A percentile compares a stretch with the other conserved stretches of the same genome.
phyloP scores from a whole-genome alignment of 2,113 vertebrate species.

The Lethenteron camtschaticum region DNA sequence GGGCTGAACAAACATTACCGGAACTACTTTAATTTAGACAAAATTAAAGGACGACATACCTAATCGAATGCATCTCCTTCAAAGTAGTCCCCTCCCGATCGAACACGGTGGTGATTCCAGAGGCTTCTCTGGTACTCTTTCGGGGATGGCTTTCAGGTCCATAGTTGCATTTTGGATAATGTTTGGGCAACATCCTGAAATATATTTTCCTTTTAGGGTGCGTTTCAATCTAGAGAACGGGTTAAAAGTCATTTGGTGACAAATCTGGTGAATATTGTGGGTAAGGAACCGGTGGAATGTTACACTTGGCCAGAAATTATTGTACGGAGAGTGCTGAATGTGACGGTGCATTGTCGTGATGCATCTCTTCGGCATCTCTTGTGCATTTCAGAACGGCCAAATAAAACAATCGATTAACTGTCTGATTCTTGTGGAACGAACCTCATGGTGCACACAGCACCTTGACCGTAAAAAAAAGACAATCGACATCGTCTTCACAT shows the following conservation, averaged over 20 bases:
- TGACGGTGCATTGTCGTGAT: background rate
- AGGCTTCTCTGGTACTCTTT: background rate
- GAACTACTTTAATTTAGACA: background rate
- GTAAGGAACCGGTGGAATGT: slow-evolving; percentile 1
- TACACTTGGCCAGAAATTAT: background rate
- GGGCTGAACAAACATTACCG: background rate
- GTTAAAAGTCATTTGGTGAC: background rate
- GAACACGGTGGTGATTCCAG: background rate
- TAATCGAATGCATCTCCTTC: background rate
- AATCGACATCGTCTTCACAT: slow-evolving; percentile 6
- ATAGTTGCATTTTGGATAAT: background rate
- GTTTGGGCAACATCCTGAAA: slow-evolving; percentile 1
- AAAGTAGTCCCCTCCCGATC: background rate
- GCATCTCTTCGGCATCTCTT: background rate
- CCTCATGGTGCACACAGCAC: slow-evolving; percentile 3
- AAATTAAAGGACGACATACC: background rate
- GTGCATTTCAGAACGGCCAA: background rate
- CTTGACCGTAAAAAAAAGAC: background rate
- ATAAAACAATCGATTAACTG: background rate
- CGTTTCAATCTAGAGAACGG: background rate
- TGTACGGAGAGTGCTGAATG: background rate
- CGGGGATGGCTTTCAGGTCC: background rate
- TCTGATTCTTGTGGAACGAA: background rate
- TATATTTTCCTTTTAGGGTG: background rate
- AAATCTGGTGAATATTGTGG: background rate